These are phyloP conservation scores for Schizotus pectinicornis DNA, from an alignment of 2,888 invertebrate species.

Conservation along the genomic window DNA sequence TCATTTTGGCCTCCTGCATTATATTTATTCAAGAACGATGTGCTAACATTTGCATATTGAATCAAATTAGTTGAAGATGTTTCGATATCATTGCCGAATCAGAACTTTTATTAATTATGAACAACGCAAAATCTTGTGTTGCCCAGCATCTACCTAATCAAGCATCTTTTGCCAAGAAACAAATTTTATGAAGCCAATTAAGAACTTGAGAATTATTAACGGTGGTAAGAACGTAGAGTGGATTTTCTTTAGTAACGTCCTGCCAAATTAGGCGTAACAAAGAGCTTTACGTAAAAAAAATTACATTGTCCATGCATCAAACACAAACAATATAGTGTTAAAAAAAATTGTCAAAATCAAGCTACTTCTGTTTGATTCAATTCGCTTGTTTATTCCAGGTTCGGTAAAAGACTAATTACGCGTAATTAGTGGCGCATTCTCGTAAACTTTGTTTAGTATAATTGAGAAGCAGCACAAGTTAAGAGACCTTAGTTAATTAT, in stretches of 20 bases:
- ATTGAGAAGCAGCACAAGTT: slow-evolving; percentile 26
- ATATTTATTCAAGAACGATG: slow-evolving; percentile 19
- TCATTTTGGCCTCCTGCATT: slow-evolving; percentile 25
- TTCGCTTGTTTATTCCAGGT: too few species aligned
- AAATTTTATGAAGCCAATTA: not conserved
- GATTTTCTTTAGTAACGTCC: too few species aligned
- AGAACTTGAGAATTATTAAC: too few species aligned
- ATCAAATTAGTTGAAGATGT: slow-evolving; percentile 18
- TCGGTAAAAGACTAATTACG: slow-evolving; percentile 22
- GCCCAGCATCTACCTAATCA: slow-evolving; percentile 10
- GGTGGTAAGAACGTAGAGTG: too few species aligned
- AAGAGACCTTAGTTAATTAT: slow-evolving; percentile 36
- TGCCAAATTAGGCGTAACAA: too few species aligned
- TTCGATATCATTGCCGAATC: slow-evolving; percentile 11
- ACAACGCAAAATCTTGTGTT: slow-evolving; percentile 6
- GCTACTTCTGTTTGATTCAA: too few species aligned
- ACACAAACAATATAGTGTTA: not conserved
- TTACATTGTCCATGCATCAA: too few species aligned
- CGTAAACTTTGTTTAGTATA: slow-evolving; percentile 27
- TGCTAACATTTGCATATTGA: slow-evolving; percentile 25
- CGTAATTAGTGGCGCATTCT: slow-evolving; percentile 30
- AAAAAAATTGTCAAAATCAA: not conserved
- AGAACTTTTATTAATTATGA: slow-evolving; percentile 16
- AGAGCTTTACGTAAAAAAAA: too few species aligned
- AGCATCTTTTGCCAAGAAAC: not conserved